Conservation (phyloP, 1,140 invertebrate species). For the Andrena cerasifolii region DNA sequence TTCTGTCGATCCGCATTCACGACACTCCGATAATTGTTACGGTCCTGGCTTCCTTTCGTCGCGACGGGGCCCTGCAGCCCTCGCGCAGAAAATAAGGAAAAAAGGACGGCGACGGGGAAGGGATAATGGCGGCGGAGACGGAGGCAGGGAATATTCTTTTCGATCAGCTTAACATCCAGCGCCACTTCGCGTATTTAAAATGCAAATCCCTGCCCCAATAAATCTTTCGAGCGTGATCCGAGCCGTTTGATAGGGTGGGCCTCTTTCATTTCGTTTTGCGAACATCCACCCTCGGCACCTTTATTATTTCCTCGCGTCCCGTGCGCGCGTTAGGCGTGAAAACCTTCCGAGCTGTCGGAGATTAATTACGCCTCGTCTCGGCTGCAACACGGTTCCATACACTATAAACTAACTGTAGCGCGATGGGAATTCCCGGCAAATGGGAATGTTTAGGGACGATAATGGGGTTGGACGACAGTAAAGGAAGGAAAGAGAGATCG, state of each 20-base stretch:
- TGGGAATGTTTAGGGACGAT: too few species aligned
- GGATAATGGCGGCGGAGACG: constrained; percentile 60
- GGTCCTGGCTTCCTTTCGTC: neutral
- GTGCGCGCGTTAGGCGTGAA: neutral
- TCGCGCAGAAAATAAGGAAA: constrained; percentile 5
- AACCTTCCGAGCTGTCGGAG: neutral
- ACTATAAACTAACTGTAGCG: too few species aligned
- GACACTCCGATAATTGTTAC: neutral
- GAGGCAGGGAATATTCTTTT: constrained; percentile 64
- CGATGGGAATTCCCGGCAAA: too few species aligned
- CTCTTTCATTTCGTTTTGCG: constrained; percentile 22
- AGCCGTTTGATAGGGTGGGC: constrained; percentile 37
- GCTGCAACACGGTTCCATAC: too few species aligned
- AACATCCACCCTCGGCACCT: constrained; percentile 14
- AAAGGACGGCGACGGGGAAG: constrained; percentile 33
- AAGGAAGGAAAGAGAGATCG: neutral
- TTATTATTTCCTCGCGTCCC: constrained; percentile 9
- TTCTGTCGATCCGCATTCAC: neutral
- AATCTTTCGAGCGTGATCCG: constrained; percentile 71
- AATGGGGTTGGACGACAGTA: too few species aligned
- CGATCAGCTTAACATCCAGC: constrained; percentile 66
- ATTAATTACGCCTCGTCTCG: too few species aligned
- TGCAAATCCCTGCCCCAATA: constrained; percentile 76
- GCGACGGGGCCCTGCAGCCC: neutral
- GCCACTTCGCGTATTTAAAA: constrained; percentile 77